Evolutionary conservation across 2,888 invertebrate species (phyloP).

Genomic region (Dascillus cervinus): DNA sequence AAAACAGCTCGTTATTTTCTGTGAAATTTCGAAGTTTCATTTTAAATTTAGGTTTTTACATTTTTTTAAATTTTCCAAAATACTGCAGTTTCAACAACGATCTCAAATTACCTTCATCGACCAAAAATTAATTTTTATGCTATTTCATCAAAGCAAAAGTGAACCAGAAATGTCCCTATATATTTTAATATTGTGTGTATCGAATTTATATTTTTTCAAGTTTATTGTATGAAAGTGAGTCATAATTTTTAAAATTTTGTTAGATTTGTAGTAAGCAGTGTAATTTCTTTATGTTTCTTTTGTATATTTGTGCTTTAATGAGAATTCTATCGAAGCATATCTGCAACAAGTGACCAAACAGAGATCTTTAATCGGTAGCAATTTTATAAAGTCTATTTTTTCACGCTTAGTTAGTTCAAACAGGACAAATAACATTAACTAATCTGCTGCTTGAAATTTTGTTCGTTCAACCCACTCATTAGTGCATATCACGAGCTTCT

Average conservation of each 20-base stretch:
- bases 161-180: too few species aligned
- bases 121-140: not conserved
- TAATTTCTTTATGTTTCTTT: slow-evolving; percentile 4
- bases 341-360: slow-evolving; percentile 31
- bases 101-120: slow-evolving; percentile 11
- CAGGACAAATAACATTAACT: too few species aligned
- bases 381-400: slow-evolving; percentile 31
- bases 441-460: too few species aligned
- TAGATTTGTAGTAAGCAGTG: slow-evolving; percentile 8
- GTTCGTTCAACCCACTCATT: too few species aligned
- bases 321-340: slow-evolving; percentile 26
- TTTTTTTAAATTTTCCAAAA: slow-evolving; percentile 11
- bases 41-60: not conserved
- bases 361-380: slow-evolving; percentile 19
- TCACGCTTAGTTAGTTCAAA: slow-evolving; percentile 35
- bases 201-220: too few species aligned
- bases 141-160: too few species aligned
- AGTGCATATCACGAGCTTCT: too few species aligned
- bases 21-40: not conserved
- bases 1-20: not conserved
- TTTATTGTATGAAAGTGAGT: not conserved
- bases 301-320: not conserved
- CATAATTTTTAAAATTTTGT: not conserved
- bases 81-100: slow-evolving; percentile 16
- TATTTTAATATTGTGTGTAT: too few species aligned